A percentile compares a stretch with the other conserved stretches of the same genome.
Conservation (phyloP, 2,888 invertebrate genomes). For the Liodrosophila aerea region DNA sequence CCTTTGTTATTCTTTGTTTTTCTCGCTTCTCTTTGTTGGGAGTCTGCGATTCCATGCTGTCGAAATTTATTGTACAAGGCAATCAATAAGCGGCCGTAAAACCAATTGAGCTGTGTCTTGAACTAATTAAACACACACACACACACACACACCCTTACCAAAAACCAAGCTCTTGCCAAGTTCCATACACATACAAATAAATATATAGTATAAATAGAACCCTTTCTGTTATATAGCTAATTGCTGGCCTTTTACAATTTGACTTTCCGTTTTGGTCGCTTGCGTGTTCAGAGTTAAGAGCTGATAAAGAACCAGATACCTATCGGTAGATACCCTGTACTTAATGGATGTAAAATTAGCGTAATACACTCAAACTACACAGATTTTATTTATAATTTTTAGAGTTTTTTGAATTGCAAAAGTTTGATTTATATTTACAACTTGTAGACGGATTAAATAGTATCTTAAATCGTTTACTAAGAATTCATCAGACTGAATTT, state of each 20-base stretch:
- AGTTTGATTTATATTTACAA: no score
- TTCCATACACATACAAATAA: slow-evolving; percentile 16
- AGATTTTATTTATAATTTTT: no score
- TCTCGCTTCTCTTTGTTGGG: not conserved
- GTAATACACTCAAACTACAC: not conserved
- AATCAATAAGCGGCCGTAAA: slow-evolving; percentile 65
- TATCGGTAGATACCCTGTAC: slow-evolving; percentile 16
- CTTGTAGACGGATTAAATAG: no score
- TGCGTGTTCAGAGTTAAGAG: slow-evolving; percentile 20
- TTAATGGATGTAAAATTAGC: not conserved
- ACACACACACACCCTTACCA: slow-evolving; percentile 13
- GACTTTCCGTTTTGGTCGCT: slow-evolving; percentile 35
- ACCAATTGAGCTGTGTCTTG: slow-evolving; percentile 68
- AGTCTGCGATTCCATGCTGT: slow-evolving; percentile 8
- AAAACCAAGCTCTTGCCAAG: not conserved
- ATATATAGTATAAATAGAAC: slow-evolving; percentile 4
- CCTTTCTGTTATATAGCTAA: slow-evolving; percentile 40
- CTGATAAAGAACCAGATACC: not conserved
- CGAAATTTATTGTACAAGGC: slow-evolving; percentile 60
- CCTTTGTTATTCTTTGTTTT: slow-evolving; percentile 8
- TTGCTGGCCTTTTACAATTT: slow-evolving; percentile 54
- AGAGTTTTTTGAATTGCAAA: no score
- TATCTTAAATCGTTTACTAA: no score
- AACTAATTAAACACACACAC: slow-evolving; percentile 66
- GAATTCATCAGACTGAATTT: no score